Conservation (phyloP, 2,888 invertebrate species). For the Heliconius charithonia region DNA sequence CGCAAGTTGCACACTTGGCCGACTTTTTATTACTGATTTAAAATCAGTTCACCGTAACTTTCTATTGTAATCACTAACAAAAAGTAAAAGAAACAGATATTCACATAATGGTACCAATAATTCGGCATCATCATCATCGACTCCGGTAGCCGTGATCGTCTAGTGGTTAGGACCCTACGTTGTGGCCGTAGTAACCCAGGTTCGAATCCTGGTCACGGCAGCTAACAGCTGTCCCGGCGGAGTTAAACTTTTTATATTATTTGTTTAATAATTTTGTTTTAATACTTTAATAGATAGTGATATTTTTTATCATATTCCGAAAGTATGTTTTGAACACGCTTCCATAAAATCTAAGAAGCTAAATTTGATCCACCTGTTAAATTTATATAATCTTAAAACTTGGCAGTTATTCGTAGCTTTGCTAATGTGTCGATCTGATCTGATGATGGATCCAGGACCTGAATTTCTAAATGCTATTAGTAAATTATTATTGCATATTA, state of each 20-base stretch:
- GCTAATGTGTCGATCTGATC: not conserved
- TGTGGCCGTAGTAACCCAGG: slow-evolving; percentile 91
- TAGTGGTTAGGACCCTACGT: slow-evolving; percentile 90
- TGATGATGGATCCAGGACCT: not conserved
- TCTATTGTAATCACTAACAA: not conserved
- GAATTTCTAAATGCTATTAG: not conserved
- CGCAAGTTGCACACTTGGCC: not conserved
- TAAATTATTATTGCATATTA: not conserved
- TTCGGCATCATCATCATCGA: slow-evolving; percentile 48
- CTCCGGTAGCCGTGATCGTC: slow-evolving; percentile 86
- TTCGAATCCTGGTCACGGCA: slow-evolving; percentile 61
- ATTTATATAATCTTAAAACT: not conserved
- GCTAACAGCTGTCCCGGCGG: slow-evolving; percentile 20
- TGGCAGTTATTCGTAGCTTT: not conserved
- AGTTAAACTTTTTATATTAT: not conserved
- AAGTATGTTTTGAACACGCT: too few species aligned
- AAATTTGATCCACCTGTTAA: too few species aligned
- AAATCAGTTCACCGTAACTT: slow-evolving; percentile 15
- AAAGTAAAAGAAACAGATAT: not conserved
- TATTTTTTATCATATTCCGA: not conserved
- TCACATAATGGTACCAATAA: not conserved
- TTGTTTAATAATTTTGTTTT: not conserved
- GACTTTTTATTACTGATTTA: not conserved
- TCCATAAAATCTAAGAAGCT: too few species aligned
- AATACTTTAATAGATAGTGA: not conserved